Percentiles rank a stretch among this genome's conserved stretches.
Conservation (phyloP, 1,140 invertebrate genomes). For the Thalassaphorura encarpata region DNA sequence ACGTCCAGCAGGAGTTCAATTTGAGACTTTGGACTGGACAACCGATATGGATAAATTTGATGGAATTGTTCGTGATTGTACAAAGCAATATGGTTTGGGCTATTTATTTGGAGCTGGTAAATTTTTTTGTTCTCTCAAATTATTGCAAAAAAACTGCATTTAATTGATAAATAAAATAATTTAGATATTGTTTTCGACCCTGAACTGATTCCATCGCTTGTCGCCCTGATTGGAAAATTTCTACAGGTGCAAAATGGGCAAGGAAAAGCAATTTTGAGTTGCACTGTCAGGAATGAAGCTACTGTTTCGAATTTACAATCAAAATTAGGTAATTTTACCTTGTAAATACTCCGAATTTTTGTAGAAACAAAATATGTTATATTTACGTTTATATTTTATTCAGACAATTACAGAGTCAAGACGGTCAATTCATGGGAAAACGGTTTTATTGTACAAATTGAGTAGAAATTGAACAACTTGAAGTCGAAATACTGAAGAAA, state of each 20-base stretch:
- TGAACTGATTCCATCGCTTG: neutral
- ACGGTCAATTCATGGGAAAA: too few relatives aligned
- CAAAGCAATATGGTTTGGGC: neutral
- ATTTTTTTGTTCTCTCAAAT: neutral
- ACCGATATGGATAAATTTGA: neutral
- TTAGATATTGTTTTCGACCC: conserved; percentile 2
- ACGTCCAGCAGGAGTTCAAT: neutral
- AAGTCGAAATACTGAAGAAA: too few relatives aligned
- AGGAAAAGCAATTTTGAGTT: neutral
- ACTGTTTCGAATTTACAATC: too few relatives aligned
- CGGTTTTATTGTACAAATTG: too few relatives aligned
- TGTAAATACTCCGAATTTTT: too few relatives aligned
- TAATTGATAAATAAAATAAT: neutral
- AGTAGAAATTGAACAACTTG: too few relatives aligned
- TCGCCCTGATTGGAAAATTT: neutral
- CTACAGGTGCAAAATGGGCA: neutral
- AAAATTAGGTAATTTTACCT: too few relatives aligned
- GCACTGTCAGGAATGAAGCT: neutral
- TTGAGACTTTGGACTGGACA: neutral
- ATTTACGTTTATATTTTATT: too few relatives aligned
- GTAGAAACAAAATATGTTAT: too few relatives aligned
- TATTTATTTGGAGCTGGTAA: neutral
- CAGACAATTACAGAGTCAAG: too few relatives aligned
- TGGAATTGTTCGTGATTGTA: neutral
- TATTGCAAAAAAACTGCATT: neutral